phyloP scores from a whole-genome alignment of 2,888 invertebrate genomes.

The Plebejus melissa region DNA sequence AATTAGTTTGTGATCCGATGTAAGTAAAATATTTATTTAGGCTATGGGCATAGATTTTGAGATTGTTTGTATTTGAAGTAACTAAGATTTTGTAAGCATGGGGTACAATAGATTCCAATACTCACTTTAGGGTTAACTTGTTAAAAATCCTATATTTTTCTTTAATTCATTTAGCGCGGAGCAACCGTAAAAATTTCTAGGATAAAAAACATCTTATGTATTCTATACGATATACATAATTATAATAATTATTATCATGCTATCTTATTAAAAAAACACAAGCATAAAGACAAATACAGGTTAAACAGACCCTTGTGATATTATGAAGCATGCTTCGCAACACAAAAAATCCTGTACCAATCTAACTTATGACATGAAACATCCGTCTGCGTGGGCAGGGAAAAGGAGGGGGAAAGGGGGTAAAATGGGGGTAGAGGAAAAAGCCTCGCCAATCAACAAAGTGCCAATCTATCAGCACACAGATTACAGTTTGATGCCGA shows the following conservation, averaged over 20 bases:
- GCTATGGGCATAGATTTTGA: too few relatives aligned
- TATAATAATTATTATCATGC: too few relatives aligned
- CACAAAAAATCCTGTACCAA: slow-evolving; percentile 3
- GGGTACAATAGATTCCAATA: not conserved
- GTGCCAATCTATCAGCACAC: slow-evolving; percentile 60
- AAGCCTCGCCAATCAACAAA: slow-evolving; percentile 61
- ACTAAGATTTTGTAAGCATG: not conserved
- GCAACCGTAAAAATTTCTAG: too few relatives aligned
- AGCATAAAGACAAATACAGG: too few relatives aligned
- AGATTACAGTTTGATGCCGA: slow-evolving; percentile 52
- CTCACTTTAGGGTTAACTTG: not conserved
- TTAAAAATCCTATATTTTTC: not conserved
- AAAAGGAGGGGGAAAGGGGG: not conserved
- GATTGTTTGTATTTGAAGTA: too few relatives aligned
- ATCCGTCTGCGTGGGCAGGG: not conserved
- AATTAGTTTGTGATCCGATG: not conserved
- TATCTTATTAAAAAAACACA: too few relatives aligned
- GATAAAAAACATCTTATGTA: too few relatives aligned
- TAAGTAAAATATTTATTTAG: not conserved
- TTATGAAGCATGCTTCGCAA: not conserved
- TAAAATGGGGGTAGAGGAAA: slow-evolving; percentile 28
- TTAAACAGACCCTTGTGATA: too few relatives aligned
- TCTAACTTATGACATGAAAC: slow-evolving; percentile 12
- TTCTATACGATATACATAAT: too few relatives aligned
- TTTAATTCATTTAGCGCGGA: too few relatives aligned